These are phyloP conservation scores for Harpagoxenus sublaevis DNA, from an alignment of 2,888 invertebrate species.

Conservation along the genomic window DNA sequence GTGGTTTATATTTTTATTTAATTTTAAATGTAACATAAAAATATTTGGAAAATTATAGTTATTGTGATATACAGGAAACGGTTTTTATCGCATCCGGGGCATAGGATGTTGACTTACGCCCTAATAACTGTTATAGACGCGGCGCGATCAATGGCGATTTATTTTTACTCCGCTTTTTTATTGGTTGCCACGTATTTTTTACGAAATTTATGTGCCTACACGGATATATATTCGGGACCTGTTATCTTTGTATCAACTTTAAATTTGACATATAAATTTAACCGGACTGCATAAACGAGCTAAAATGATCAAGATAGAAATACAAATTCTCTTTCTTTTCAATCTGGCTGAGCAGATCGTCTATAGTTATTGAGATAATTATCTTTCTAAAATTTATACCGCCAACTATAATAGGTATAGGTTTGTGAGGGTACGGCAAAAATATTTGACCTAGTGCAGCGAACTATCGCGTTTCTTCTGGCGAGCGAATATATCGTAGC, in stretches of 20 bases:
- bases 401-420: neutral
- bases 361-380: neutral
- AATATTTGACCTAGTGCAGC: constrained; percentile 25
- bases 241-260: neutral
- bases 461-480: constrained; percentile 17
- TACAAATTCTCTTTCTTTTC: neutral
- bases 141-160: constrained; percentile 16
- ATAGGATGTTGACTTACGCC: constrained; percentile 20
- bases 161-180: constrained; percentile 12
- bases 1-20: neutral
- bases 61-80: neutral
- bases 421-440: neutral
- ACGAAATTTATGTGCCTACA: neutral
- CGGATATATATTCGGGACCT: neutral
- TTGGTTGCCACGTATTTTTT: neutral
- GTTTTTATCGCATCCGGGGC: neutral
- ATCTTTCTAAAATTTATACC: constrained; percentile 10
- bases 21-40: constrained; percentile 2
- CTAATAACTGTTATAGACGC: constrained; percentile 25
- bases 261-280: constrained; percentile 4
- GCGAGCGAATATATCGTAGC: constrained; percentile 20
- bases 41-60: neutral
- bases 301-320: constrained; percentile 5
- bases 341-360: neutral
- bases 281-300: neutral